Evolutionary conservation across 2,797 vertebrate genomes (phyloP).

Genomic region (Tokudaia muenninki): DNA sequence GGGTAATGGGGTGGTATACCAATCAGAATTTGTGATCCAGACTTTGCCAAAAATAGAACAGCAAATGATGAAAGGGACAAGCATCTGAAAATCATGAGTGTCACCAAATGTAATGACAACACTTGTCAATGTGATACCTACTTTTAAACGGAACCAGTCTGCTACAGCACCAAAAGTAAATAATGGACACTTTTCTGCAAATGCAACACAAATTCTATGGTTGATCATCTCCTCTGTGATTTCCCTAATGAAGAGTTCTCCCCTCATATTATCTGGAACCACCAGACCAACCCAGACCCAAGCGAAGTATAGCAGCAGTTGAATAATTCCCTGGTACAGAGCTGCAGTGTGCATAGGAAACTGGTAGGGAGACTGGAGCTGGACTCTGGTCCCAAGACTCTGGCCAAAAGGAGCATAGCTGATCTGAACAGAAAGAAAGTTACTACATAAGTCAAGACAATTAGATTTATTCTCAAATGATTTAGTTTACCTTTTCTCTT

Average conservation of each 20-base stretch:
- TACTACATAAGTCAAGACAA: too few species aligned
- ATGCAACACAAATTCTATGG: background rate
- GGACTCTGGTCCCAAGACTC: too few species aligned
- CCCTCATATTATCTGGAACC: background rate
- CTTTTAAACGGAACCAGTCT: rapidly evolving
- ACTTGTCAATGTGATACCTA: background rate
- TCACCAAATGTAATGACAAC: background rate
- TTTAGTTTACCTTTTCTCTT: too few species aligned
- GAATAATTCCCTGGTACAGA: background rate
- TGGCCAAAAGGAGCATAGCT: too few species aligned
- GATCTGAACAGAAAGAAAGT: too few species aligned
- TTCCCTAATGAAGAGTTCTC: background rate
- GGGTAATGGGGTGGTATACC: too few species aligned
- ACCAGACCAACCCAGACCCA: conserved; percentile 26
- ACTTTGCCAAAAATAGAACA: background rate
- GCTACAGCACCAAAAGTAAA: background rate
- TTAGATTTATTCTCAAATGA: too few species aligned
- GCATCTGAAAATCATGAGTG: background rate
- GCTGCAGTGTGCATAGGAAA: background rate
- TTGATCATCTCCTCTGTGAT: background rate
- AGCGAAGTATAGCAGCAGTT: background rate
- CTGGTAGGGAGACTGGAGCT: background rate
- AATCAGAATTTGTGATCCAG: background rate
- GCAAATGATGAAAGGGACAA: background rate
- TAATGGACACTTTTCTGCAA: background rate